Percentiles rank a stretch among this genome's conserved stretches.
Conservation (phyloP, 2,888 invertebrate species). For the Mamestra brassicae region DNA sequence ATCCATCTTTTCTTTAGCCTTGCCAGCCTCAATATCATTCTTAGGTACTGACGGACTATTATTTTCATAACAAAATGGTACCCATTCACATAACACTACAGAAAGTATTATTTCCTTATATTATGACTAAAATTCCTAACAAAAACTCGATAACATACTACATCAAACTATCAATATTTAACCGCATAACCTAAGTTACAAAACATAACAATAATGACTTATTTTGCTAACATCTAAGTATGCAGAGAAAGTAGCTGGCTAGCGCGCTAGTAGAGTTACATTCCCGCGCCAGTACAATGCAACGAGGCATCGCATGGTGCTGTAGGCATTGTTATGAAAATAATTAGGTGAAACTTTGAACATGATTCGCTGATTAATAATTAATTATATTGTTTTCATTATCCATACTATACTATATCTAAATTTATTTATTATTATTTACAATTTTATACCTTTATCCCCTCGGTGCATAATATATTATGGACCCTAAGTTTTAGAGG, state of each 20-base stretch:
- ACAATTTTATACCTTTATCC: no score
- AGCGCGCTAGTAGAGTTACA: slow-evolving; percentile 35
- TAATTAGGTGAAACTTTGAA: slow-evolving; percentile 30
- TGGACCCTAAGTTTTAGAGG: no score
- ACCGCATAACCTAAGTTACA: slow-evolving; percentile 12
- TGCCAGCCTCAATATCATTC: no score
- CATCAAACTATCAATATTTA: slow-evolving; percentile 20
- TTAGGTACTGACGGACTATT: no score
- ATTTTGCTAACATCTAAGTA: slow-evolving; percentile 31
- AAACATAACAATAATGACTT: slow-evolving; percentile 40
- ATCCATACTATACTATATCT: no score
- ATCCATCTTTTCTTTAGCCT: no score
- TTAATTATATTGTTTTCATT: neutral
- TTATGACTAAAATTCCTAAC: neutral
- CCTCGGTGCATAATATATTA: no score
- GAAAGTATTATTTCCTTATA: neutral
- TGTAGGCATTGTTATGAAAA: slow-evolving; percentile 18
- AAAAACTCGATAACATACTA: neutral
- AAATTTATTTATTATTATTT: no score
- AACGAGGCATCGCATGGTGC: slow-evolving; percentile 23
- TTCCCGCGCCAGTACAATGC: slow-evolving; percentile 47
- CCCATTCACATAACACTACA: neutral
- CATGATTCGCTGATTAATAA: neutral
- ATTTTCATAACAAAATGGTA: no score
- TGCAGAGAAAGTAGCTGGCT: slow-evolving; percentile 33